Conservation (phyloP, 1,140 invertebrate species). For the Sminthurinus signatus region DNA sequence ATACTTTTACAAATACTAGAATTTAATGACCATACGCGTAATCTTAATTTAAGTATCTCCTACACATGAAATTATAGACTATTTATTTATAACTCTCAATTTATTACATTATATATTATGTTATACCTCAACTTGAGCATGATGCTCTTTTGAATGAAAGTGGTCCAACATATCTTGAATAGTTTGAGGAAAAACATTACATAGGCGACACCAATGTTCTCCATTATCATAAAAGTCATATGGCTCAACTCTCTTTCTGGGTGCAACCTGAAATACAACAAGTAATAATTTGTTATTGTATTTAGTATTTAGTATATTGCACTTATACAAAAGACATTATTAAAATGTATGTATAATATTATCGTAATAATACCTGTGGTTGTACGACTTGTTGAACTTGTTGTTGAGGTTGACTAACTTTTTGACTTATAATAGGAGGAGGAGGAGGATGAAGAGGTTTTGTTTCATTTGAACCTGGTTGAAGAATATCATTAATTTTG, state of each 20-base stretch:
- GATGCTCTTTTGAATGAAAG: conserved; percentile 68
- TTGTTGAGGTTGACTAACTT: background rate
- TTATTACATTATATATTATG: too few relatives aligned
- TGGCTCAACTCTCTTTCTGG: conserved; percentile 30
- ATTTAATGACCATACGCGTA: too few relatives aligned
- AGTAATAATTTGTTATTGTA: too few relatives aligned
- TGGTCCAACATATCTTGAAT: conserved; percentile 77
- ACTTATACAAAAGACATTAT: too few relatives aligned
- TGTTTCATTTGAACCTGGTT: background rate
- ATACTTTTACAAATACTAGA: too few relatives aligned
- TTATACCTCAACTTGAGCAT: conserved; percentile 54
- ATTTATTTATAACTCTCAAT: too few relatives aligned
- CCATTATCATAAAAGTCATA: conserved; percentile 79
- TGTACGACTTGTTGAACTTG: background rate
- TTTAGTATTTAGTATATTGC: too few relatives aligned
- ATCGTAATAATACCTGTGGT: too few relatives aligned
- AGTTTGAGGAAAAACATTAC: conserved; percentile 75
- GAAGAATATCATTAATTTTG: conserved; percentile 36
- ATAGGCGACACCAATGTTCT: conserved; percentile 78
- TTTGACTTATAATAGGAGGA: conserved; percentile 25
- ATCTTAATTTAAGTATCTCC: background rate
- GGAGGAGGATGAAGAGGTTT: conserved; percentile 18
- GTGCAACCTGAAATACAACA: background rate
- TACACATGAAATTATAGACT: too few relatives aligned
- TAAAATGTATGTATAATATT: too few relatives aligned